Evolutionary conservation across 1,140 invertebrate genomes (phyloP).

Genomic region (Zaprionus camerounensis): DNA sequence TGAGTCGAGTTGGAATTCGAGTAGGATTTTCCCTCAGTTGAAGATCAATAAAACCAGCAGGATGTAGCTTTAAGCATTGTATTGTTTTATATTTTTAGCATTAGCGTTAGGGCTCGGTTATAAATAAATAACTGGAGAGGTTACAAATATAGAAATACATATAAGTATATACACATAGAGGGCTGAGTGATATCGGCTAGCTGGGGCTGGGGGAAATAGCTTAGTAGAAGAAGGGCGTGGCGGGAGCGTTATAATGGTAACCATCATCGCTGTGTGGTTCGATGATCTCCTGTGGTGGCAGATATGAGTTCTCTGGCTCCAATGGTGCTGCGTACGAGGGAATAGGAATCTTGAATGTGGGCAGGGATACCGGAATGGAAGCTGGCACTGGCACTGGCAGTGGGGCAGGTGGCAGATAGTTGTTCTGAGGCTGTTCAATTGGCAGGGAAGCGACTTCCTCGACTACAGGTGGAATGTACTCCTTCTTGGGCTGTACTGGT

Average conservation of each 20-base stretch:
- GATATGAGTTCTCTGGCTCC: constrained; percentile 57
- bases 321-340: constrained; percentile 77
- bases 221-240: constrained; percentile 69
- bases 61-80: constrained; percentile 39
- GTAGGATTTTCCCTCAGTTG: constrained; percentile 56
- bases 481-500: constrained; percentile 34
- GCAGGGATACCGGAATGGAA: background rate
- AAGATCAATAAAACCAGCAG: constrained; percentile 28
- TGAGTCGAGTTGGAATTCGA: constrained; percentile 28
- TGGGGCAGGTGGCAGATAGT: constrained; percentile 52
- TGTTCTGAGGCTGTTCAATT: constrained; percentile 26
- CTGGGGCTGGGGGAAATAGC: constrained; percentile 40
- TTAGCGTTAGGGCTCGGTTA: constrained; percentile 43
- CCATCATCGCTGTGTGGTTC: constrained; percentile 67
- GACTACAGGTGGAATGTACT: constrained; percentile 49
- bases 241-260: constrained; percentile 69
- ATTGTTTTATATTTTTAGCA: constrained; percentile 45
- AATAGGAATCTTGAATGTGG: constrained; percentile 68
- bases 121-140: constrained; percentile 64
- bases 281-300: constrained; percentile 67
- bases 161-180: constrained; percentile 58
- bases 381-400: background rate
- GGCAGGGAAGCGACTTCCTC: constrained; percentile 28
- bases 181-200: constrained; percentile 45
- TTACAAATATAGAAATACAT: constrained; percentile 38